Evolutionary conservation across 2,797 vertebrate genomes (phyloP).

Genomic region (Intellagama lesueurii): DNA sequence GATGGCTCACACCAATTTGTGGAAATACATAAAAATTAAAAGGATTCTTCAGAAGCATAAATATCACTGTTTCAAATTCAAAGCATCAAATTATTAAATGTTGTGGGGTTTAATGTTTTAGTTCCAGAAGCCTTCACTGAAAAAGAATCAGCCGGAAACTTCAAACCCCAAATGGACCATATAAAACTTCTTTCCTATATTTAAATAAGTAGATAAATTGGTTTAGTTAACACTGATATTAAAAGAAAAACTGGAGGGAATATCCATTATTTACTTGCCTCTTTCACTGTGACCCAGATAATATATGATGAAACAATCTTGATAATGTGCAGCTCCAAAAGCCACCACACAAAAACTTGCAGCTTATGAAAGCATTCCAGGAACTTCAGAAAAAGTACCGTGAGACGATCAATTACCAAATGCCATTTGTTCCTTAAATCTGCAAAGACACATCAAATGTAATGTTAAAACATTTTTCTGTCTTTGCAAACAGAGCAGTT

Average conservation of each 20-base stretch:
- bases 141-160: not conserved
- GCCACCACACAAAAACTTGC: slow-evolving; percentile 97
- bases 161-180: not conserved
- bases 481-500: slow-evolving; percentile 27
- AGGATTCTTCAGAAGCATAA: not conserved
- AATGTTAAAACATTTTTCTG: slow-evolving; percentile 10
- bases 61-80: not conserved
- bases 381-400: slow-evolving; percentile 95
- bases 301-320: slow-evolving; percentile 96
- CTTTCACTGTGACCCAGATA: slow-evolving; percentile 89
- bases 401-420: slow-evolving; percentile 94
- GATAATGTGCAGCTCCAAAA: slow-evolving; percentile 96
- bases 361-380: slow-evolving; percentile 97
- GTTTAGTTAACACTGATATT: not conserved
- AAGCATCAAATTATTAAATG: not conserved
- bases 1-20: not conserved
- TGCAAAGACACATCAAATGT: slow-evolving; percentile 67
- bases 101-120: not conserved
- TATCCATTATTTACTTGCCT: slow-evolving; percentile 80
- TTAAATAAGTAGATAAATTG: not conserved
- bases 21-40: not conserved
- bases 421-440: slow-evolving; percentile 97
- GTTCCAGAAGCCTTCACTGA: not conserved
- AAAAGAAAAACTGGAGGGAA: not conserved
- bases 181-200: not conserved